Evolutionary conservation across 2,888 invertebrate species (phyloP).

Genomic region (Mythimna albipuncta): DNA sequence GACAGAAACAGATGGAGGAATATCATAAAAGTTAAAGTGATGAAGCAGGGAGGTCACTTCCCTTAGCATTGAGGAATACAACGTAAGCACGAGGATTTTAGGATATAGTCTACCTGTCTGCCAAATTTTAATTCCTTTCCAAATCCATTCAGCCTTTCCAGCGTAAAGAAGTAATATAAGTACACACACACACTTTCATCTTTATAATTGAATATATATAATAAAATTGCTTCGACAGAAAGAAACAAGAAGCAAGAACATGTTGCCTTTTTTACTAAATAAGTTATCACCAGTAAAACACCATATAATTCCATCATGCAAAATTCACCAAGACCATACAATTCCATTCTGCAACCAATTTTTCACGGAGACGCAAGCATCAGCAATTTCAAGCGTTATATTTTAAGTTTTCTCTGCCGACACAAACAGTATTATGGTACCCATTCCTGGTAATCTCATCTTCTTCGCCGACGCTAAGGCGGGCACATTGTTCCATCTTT

Average conservation of each 20-base stretch:
- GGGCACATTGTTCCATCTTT: slow-evolving; percentile 80
- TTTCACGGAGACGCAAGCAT: slow-evolving; percentile 31
- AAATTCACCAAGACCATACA: slow-evolving; percentile 13
- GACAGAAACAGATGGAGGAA: too few relatives aligned
- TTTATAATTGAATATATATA: too few relatives aligned
- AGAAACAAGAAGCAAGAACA: not conserved
- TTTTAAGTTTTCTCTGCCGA: slow-evolving; percentile 60
- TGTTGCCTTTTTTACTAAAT: not conserved
- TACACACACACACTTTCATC: too few relatives aligned
- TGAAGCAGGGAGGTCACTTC: too few relatives aligned
- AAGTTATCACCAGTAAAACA: not conserved
- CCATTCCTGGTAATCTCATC: slow-evolving; percentile 79
- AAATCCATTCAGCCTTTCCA: too few relatives aligned
- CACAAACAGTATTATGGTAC: slow-evolving; percentile 72
- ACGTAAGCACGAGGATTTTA: too few relatives aligned
- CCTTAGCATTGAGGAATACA: too few relatives aligned
- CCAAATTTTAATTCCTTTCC: too few relatives aligned
- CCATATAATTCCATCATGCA: not conserved
- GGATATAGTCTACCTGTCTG: too few relatives aligned
- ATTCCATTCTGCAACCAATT: slow-evolving; percentile 32
- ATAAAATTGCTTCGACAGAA: too few relatives aligned
- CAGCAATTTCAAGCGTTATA: slow-evolving; percentile 60
- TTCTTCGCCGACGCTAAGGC: slow-evolving; percentile 66
- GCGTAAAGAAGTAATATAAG: too few relatives aligned
- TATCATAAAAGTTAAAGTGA: too few relatives aligned